These are phyloP conservation scores for Pampusana beccarii DNA, from an alignment of 2,113 vertebrate species.

Conservation along the genomic window DNA sequence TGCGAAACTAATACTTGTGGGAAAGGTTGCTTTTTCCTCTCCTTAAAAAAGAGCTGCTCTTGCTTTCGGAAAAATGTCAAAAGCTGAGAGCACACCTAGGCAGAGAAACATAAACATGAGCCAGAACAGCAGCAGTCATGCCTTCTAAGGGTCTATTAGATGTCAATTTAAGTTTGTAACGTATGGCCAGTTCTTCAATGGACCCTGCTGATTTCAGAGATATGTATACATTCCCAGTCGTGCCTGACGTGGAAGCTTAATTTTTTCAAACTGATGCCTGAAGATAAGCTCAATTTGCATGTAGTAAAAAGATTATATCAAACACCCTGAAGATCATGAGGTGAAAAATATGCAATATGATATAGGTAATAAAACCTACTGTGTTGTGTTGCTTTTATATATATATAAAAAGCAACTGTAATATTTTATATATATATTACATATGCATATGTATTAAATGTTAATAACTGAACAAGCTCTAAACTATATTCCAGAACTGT, in stretches of 20 bases:
- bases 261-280: neutral
- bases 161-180: neutral
- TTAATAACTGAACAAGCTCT: neutral
- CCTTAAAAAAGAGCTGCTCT: neutral
- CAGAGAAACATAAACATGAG: neutral
- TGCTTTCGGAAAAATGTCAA: conserved; percentile 1
- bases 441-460: neutral
- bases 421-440: neutral
- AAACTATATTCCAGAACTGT: neutral
- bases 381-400: neutral
- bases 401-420: neutral
- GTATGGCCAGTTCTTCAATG: neutral
- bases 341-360: neutral
- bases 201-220: neutral
- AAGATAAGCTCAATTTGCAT: neutral
- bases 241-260: neutral
- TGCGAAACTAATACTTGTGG: neutral
- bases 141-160: neutral
- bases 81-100: neutral
- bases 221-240: fast-evolving
- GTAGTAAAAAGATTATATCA: neutral
- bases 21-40: neutral
- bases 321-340: neutral
- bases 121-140: neutral
- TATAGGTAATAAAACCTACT: neutral